These are phyloP conservation scores for Cerceris rybyensis DNA, from an alignment of 2,888 invertebrate species.

Conservation along the genomic window DNA sequence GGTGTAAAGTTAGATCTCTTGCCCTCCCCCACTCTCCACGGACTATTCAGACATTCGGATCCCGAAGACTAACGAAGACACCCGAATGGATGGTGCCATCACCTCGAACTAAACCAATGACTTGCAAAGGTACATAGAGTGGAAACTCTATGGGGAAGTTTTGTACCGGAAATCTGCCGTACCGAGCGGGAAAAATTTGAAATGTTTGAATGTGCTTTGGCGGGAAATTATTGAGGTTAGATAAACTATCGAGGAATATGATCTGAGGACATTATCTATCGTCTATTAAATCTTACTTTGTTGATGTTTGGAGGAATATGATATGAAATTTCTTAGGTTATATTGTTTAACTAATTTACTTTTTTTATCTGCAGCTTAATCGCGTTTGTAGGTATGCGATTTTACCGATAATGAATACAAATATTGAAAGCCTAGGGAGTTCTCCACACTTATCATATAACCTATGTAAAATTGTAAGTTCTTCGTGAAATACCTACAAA, in stretches of 20 bases:
- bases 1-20: constrained; percentile 76
- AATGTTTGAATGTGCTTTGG: neutral
- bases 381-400: too few species aligned
- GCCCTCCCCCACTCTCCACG: constrained; percentile 57
- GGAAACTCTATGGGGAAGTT: neutral
- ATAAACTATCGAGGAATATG: neutral
- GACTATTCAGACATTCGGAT: constrained; percentile 17
- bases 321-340: too few species aligned
- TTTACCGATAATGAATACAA: too few species aligned
- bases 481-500: too few species aligned
- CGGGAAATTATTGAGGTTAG: neutral
- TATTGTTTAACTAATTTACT: too few species aligned
- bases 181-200: neutral
- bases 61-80: neutral
- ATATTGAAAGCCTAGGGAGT: too few species aligned
- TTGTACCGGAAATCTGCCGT: neutral
- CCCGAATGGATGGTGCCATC: neutral
- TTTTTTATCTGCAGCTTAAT: too few species aligned
- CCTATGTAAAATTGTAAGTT: too few species aligned
- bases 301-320: too few species aligned
- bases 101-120: neutral
- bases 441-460: too few species aligned
- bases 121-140: too few species aligned
- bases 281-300: neutral
- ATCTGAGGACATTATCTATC: neutral